phyloP scores from a whole-genome alignment of 2,888 invertebrate genomes.

The Orthosia cruda region DNA sequence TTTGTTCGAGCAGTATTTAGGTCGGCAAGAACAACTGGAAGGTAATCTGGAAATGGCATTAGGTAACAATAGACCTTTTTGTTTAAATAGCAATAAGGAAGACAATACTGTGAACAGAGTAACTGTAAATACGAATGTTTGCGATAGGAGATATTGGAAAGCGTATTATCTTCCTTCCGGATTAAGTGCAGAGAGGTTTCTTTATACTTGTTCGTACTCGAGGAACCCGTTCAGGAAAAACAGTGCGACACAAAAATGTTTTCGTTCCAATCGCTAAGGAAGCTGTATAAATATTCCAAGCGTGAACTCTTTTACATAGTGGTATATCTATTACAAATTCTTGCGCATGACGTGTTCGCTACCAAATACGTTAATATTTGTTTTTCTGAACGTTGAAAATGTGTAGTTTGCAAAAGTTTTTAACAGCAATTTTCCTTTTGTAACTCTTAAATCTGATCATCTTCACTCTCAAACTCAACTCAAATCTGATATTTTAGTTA shows the following conservation, averaged over 20 bases:
- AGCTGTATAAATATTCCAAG: neutral
- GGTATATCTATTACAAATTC: slow-evolving; percentile 4
- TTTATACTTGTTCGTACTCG: slow-evolving; percentile 3
- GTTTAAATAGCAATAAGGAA: slow-evolving; percentile 56
- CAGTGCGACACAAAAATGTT: neutral
- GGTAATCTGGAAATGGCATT: slow-evolving; percentile 60
- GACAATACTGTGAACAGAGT: slow-evolving; percentile 44
- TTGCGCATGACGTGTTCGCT: neutral
- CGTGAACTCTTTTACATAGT: neutral
- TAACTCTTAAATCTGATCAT: neutral
- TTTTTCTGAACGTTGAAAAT: neutral
- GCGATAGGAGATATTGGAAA: slow-evolving; percentile 54
- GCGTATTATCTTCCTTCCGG: slow-evolving; percentile 44
- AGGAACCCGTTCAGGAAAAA: slow-evolving; percentile 15
- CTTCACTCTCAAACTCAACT: neutral
- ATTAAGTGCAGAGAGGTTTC: slow-evolving; percentile 33
- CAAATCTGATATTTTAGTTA: neutral
- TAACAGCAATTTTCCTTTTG: neutral
- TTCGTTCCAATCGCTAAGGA: slow-evolving; percentile 21
- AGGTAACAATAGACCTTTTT: slow-evolving; percentile 60
- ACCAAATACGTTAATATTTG: neutral
- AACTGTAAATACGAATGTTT: slow-evolving; percentile 64
- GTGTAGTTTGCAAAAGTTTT: neutral
- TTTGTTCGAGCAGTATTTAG: slow-evolving; percentile 62
- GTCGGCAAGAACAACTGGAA: slow-evolving; percentile 51